Conservation (phyloP, 2,888 invertebrate genomes). For the Oligia fasciuncula region DNA sequence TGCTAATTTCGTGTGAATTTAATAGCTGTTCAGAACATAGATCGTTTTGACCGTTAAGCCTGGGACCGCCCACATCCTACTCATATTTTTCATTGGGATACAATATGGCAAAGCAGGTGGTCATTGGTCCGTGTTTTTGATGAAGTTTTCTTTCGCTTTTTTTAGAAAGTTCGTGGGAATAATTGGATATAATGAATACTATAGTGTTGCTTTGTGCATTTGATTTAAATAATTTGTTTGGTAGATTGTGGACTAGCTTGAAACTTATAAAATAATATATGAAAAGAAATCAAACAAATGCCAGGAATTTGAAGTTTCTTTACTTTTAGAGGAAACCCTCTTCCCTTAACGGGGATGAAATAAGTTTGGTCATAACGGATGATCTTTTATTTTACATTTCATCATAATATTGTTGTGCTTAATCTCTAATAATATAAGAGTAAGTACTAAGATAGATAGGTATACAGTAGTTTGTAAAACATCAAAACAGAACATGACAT, state of each 20-base stretch:
- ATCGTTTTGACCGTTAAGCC: conserved; percentile 74
- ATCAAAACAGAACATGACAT: conserved; percentile 21
- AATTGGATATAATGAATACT: neutral
- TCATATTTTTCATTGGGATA: conserved; percentile 60
- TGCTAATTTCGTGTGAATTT: conserved; percentile 62
- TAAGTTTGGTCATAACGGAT: neutral
- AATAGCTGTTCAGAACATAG: conserved; percentile 66
- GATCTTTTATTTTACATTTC: neutral
- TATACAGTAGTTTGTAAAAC: no score
- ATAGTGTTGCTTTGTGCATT: neutral
- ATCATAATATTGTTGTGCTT: no score
- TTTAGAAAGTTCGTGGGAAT: conserved; percentile 40
- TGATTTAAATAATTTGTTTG: neutral
- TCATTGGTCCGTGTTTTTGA: conserved; percentile 47
- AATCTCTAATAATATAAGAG: neutral
- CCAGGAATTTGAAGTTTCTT: neutral
- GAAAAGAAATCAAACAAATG: neutral
- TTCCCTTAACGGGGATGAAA: neutral
- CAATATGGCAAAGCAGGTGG: conserved; percentile 63
- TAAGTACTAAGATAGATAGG: neutral
- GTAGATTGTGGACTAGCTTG: neutral
- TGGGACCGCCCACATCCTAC: conserved; percentile 77
- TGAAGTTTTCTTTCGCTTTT: conserved; percentile 32
- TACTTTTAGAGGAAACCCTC: neutral
- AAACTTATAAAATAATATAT: neutral